Evolutionary conservation across 2,888 invertebrate genomes (phyloP), one percentile per base, ranked within the genome.

Genomic region (Dasypolia templi): DNA sequence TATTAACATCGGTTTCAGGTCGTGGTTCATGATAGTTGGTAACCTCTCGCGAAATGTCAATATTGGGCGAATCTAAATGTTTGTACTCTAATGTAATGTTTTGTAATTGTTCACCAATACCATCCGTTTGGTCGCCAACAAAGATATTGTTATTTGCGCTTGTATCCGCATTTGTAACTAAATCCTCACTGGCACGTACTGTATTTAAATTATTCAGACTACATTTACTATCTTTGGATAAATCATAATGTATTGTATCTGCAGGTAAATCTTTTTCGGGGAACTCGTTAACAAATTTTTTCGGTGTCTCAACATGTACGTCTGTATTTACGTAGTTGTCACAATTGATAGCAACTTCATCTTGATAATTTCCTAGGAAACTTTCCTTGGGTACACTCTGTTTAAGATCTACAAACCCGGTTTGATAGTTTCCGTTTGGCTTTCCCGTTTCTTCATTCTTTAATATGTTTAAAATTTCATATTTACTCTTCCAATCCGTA

Each of bases 401-500:
- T 65, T 84, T 44, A 12, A 65, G 53, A 2, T 68, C 59, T 58
- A 22, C 58, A 49, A 32, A 35, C 12, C 7, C 26, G 2, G 64
- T 58, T 51, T 49, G 42, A 56, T 66, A 59, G 66, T 19, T 66
- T 6, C 59, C 64, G 9, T 75, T 72, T 22, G 67, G 35, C 32
- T 83, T 87, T 74, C 93, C 93, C 56, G 87, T 87, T 78, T 94
- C 94, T 67, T 88, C 89, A 75, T 90, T 89, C 79, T 94, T 95
- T 61, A 96, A 83, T 85, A 93, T 85, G 55, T 94, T 90, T 82
- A 96, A 89, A 84, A 96, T 96, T 67, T 94, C 92, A 75, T 96
- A 96, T 91, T 96, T 96, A 78, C 91, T 94, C 88, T 92, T 95
- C 96, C 96, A 96, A 83, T 95, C 94, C 42, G 73, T 78, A 74